phyloP scores from a whole-genome alignment of 2,113 vertebrate species.

The Gavia stellata region DNA sequence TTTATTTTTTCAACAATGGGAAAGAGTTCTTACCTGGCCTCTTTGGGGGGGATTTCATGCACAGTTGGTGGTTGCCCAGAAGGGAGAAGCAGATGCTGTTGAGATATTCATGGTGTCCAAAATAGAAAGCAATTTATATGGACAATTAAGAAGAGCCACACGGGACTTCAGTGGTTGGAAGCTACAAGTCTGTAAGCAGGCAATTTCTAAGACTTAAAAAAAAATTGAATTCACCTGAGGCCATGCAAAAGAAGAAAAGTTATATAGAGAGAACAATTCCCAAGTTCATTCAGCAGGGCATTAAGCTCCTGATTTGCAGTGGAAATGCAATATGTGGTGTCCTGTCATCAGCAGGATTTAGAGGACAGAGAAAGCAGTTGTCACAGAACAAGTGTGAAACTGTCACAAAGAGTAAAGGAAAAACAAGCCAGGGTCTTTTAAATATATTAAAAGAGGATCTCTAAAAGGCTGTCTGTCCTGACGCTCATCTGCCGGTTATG shows the following conservation, averaged over 20 bases:
- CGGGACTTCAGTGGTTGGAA: conserved; percentile 59
- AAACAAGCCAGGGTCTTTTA: not conserved
- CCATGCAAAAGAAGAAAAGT: conserved; percentile 18
- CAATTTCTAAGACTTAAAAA: conserved; percentile 57
- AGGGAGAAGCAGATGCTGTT: conserved; percentile 59
- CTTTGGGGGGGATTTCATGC: conserved; percentile 44
- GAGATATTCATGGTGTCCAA: conserved; percentile 65
- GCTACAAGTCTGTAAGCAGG: conserved; percentile 48
- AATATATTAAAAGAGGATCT: not conserved
- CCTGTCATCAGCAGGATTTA: not conserved
- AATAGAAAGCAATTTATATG: conserved; percentile 77
- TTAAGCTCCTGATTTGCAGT: conserved; percentile 3
- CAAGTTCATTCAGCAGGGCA: conserved; percentile 24
- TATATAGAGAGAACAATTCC: conserved; percentile 40
- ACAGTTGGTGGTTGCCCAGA: conserved; percentile 70
- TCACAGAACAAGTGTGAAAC: not conserved
- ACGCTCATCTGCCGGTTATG: not conserved
- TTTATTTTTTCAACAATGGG: conserved; percentile 49
- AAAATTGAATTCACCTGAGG: conserved; percentile 51
- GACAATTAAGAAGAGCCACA: conserved; percentile 74
- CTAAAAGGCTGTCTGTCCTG: not conserved
- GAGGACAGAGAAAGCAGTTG: not conserved
- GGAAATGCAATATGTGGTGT: not conserved
- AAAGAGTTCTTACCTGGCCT: conserved; percentile 58
- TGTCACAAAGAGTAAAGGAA: not conserved